Conservation (phyloP, 2,888 invertebrate genomes). For the Horisme vitalbata region DNA sequence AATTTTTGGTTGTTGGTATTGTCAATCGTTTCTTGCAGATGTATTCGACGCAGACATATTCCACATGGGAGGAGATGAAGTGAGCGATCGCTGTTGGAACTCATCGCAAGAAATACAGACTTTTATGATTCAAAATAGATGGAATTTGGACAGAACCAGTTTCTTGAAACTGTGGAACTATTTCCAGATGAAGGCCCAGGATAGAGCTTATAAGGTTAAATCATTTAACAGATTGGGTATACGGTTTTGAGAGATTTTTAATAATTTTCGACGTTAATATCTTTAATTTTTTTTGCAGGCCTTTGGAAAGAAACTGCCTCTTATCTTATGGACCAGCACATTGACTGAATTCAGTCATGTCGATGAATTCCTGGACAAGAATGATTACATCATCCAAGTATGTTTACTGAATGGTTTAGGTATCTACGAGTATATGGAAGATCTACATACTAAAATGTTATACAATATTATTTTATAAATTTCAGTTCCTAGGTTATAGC, state of each 20-base stretch:
- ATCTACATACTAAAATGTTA: too few species aligned
- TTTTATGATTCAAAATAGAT: slow-evolving; percentile 86
- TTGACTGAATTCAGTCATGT: slow-evolving; percentile 87
- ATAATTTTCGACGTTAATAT: not conserved
- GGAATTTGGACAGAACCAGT: slow-evolving; percentile 82
- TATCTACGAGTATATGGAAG: too few species aligned
- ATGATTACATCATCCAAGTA: slow-evolving; percentile 90
- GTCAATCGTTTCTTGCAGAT: slow-evolving; percentile 55
- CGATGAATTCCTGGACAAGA: slow-evolving; percentile 85
- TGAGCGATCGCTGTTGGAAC: slow-evolving; percentile 89
- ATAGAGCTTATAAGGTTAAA: slow-evolving; percentile 77
- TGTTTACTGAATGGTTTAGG: not conserved
- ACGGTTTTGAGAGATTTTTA: not conserved
- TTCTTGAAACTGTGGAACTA: slow-evolving; percentile 88
- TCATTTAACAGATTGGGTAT: too few species aligned
- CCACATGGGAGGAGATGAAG: slow-evolving; percentile 96
- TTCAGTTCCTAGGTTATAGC: too few species aligned
- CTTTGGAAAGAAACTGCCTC: slow-evolving; percentile 81
- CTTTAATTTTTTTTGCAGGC: slow-evolving; percentile 48
- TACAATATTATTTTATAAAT: too few species aligned
- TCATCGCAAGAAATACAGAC: slow-evolving; percentile 85
- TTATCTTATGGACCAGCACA: slow-evolving; percentile 92
- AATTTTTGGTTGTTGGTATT: too few species aligned
- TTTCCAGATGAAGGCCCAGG: slow-evolving; percentile 88
- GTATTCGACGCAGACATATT: slow-evolving; percentile 88